These are phyloP conservation scores for Gallinago stenura DNA, from an alignment of 2,797 vertebrate species.

Conservation along the genomic window DNA sequence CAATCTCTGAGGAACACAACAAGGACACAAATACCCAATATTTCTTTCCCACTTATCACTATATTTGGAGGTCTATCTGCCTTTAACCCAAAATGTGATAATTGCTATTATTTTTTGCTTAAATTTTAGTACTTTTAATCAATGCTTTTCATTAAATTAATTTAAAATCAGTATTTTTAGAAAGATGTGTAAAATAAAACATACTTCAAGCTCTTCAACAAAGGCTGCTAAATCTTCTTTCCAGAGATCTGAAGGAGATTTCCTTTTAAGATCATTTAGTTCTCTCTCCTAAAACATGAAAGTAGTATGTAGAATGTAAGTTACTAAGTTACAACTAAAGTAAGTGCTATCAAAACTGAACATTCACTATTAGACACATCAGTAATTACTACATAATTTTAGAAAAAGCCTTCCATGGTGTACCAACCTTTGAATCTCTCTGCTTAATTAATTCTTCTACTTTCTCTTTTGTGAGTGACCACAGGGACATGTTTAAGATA, in stretches of 20 bases:
- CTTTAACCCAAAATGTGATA: background rate
- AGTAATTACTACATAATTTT: background rate
- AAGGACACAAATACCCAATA: background rate
- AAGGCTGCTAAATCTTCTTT: conserved; percentile 95
- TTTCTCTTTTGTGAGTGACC: conserved; percentile 97
- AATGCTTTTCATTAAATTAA: background rate
- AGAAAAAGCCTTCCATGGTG: background rate
- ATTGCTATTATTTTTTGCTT: background rate
- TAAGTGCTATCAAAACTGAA: background rate
- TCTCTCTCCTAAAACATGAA: conserved; percentile 86
- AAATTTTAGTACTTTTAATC: background rate
- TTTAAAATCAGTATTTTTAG: background rate
- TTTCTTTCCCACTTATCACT: background rate
- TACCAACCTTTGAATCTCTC: conserved; percentile 92
- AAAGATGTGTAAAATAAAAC: conserved; percentile 64
- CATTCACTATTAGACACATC: background rate
- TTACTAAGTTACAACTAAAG: background rate
- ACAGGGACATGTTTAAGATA: conserved; percentile 98
- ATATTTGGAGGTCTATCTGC: background rate
- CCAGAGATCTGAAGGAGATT: conserved; percentile 92
- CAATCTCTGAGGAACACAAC: background rate
- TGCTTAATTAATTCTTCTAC: conserved; percentile 96
- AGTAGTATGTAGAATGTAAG: background rate
- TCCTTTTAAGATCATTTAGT: conserved; percentile 90
- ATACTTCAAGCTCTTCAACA: conserved; percentile 93